Base-by-base conservation (phyloP, 2,888 invertebrate genomes). In the Acheta domesticus region DNA sequence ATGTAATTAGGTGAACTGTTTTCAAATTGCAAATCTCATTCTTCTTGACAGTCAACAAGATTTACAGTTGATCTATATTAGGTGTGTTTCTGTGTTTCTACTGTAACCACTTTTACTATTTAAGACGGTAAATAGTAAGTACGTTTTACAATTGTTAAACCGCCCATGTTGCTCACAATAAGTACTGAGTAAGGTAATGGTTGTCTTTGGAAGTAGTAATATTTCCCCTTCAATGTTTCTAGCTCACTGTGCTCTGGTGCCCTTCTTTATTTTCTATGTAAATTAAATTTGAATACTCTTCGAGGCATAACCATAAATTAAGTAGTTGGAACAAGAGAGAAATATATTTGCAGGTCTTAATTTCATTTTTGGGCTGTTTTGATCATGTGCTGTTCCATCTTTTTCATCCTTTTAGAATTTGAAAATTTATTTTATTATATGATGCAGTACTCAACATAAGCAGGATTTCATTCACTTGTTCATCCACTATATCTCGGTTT, bases 131-230 rank as follows among this genome's bases (percentile, higher is more conserved):
- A 62, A 62, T 62, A 62, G 62, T 19, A 76, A 76, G 36, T 76
- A 76, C n/a, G 48, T 48, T n/a, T 76, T 48, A 48, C n/a, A 48
- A 76, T 48, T 48, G 48, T 78, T 75, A 74, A 78, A 74, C 78
- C 78, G 78, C 78, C 78, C 78, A 62, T 76, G 16, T 76, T 79
- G 79, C 79, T 79, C 79, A 79, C 36, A 48, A 49, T 75, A 79
- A 79, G 79, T 79, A 79, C 76, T 77, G 74, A 73, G 74, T 78
- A 48, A 78, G 78, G 16, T 62, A 62, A 19, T 36, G 14, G n/a
- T 62, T 62, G 62, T 62, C 62, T 62, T 62, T 62, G 62, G 62
- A 62, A 62, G 62, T 62, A 62, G 62, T 62, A 62, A 14, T 19
- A 19, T 62, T 62, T 19, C n/a, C n/a, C 62, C 62, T n/a, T 62